Conservation (phyloP, 2,113 vertebrate genomes). For the Gallinago jamesoni region DNA sequence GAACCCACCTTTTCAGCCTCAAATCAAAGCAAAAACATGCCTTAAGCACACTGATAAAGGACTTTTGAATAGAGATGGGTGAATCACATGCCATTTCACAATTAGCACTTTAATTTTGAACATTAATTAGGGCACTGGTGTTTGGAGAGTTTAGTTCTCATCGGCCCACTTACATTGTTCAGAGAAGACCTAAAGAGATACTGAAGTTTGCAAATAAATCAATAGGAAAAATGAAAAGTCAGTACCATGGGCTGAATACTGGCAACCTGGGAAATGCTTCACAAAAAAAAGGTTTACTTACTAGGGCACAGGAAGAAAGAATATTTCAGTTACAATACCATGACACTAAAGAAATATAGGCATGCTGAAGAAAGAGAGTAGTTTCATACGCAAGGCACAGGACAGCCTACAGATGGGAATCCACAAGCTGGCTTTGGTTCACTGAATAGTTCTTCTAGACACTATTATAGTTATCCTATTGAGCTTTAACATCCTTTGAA, state of each 20-base stretch:
- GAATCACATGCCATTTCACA: neutral
- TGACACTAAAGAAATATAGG: neutral
- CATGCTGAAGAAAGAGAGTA: neutral
- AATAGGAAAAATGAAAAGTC: neutral
- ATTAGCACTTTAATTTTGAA: slow-evolving; percentile 23
- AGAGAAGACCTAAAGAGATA: neutral
- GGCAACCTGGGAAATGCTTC: neutral
- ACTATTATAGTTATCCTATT: accelerated
- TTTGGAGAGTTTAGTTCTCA: neutral
- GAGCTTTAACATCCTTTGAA: neutral
- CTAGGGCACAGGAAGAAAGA: neutral
- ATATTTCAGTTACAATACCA: neutral
- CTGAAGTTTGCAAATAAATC: slow-evolving; percentile 14
- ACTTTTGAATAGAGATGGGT: neutral
- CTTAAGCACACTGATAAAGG: neutral
- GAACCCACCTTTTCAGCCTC: neutral
- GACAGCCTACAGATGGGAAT: neutral
- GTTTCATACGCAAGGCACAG: neutral
- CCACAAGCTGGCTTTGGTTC: neutral
- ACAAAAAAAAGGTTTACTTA: neutral
- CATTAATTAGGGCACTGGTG: neutral
- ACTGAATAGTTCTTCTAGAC: neutral
- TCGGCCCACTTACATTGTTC: slow-evolving; percentile 3
- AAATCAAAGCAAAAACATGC: neutral
- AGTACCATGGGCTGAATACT: neutral